These are phyloP conservation scores for Lasioglossum morio DNA, from an alignment of 2,888 invertebrate species.

Conservation along the genomic window DNA sequence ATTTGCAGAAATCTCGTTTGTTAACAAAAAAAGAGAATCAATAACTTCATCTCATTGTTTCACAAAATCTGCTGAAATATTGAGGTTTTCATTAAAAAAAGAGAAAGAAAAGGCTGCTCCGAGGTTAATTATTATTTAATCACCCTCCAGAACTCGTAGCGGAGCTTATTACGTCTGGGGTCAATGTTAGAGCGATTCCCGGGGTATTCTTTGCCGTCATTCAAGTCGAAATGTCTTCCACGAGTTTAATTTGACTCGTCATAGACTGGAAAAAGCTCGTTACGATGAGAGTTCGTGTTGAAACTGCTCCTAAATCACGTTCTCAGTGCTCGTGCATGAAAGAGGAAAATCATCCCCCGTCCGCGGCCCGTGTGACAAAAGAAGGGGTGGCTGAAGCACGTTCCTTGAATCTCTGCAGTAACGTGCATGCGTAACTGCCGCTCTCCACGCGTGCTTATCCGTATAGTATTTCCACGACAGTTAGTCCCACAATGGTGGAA, in stretches of 20 bases:
- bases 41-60: no score
- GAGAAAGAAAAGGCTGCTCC: background rate
- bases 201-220: background rate
- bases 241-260: constrained; percentile 1
- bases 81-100: background rate
- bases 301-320: constrained; percentile 15
- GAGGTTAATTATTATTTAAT: background rate
- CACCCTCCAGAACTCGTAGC: background rate
- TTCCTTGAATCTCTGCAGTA: constrained; percentile 8
- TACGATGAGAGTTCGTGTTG: constrained; percentile 13
- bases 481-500: background rate
- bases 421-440: constrained; percentile 10
- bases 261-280: constrained; percentile 14
- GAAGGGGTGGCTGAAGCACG: constrained; percentile 11
- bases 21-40: no score
- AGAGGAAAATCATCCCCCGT: constrained; percentile 10
- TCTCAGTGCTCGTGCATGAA: background rate
- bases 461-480: background rate
- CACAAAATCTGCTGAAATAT: background rate
- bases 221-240: background rate
- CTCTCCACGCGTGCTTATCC: background rate
- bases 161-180: background rate
- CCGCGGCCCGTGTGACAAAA: constrained; percentile 8
- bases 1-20: background rate
- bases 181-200: background rate